Percentiles rank a stretch among this genome's conserved stretches.
These are phyloP conservation scores for Nesoenas mayeri DNA, from an alignment of 2,113 vertebrate genomes.

Conservation along the genomic window DNA sequence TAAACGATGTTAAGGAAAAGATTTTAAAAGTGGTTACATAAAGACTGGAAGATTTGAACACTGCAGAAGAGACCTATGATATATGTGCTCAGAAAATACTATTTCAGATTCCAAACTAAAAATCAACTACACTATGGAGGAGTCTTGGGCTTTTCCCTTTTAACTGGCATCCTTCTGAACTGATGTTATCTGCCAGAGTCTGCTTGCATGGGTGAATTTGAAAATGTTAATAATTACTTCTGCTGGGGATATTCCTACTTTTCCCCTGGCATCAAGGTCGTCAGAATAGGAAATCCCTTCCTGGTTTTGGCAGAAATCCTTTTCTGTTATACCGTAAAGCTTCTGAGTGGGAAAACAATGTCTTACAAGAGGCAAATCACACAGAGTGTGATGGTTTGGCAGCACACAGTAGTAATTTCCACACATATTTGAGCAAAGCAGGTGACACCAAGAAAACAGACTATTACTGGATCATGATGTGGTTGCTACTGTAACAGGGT, in stretches of 20 bases:
- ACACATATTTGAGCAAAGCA: background rate
- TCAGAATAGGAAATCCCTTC: background rate
- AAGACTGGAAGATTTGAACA: background rate
- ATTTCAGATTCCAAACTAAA: background rate
- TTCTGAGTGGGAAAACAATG: background rate
- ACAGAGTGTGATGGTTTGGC: background rate
- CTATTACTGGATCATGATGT: background rate
- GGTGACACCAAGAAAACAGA: background rate
- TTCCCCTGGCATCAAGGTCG: background rate
- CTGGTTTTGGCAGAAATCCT: background rate
- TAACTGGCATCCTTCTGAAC: background rate
- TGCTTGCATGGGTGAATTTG: background rate
- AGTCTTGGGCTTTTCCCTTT: background rate
- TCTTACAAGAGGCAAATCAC: background rate
- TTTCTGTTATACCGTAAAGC: background rate
- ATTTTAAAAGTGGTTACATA: background rate
- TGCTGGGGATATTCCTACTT: background rate
- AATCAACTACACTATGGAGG: background rate
- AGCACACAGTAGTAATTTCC: background rate
- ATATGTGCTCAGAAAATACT: background rate
- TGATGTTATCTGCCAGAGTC: background rate
- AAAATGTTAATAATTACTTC: background rate
- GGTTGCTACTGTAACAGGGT: background rate
- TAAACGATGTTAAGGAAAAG: background rate
- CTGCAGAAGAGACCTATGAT: background rate